These are phyloP conservation scores for Drosophila prosaltans DNA, from an alignment of 1,140 invertebrate species.

Conservation along the genomic window DNA sequence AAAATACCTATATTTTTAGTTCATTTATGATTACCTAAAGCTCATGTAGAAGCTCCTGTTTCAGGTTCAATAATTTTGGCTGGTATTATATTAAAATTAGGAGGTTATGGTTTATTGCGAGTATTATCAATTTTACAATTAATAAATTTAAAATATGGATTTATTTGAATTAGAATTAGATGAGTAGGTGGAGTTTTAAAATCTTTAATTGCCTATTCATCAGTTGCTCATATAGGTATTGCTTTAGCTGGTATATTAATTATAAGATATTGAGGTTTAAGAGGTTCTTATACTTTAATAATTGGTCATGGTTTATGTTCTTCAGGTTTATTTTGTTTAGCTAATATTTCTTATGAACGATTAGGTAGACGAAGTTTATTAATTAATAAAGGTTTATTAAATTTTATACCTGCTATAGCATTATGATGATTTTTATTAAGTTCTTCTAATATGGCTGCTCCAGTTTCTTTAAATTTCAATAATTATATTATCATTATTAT, in stretches of 20 bases:
- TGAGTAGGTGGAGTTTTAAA: constrained; percentile 84
- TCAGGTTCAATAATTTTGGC: constrained; percentile 89
- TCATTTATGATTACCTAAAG: constrained; percentile 89
- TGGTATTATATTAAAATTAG: constrained; percentile 88
- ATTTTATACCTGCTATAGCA: constrained; percentile 83
- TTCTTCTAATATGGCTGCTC: constrained; percentile 83
- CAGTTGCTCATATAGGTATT: constrained; percentile 56
- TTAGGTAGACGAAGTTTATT: constrained; percentile 78
- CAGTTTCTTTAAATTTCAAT: constrained; percentile 83
- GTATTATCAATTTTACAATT: constrained; percentile 83
- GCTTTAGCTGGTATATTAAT: constrained; percentile 84
- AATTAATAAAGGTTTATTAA: constrained; percentile 83
- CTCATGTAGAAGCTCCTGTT: constrained; percentile 89
- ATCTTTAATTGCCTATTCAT: constrained; percentile 57
- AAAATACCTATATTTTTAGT: constrained; percentile 88
- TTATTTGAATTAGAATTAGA: constrained; percentile 83
- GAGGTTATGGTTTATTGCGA: constrained; percentile 86
- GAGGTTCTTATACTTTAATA: constrained; percentile 85
- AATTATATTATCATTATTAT: constrained; percentile 84
- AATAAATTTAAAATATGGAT: constrained; percentile 83
- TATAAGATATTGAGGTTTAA: constrained; percentile 80
- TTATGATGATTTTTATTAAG: constrained; percentile 86
- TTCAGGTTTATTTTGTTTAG: constrained; percentile 88
- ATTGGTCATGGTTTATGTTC: constrained; percentile 87
- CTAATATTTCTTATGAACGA: constrained; percentile 87